A percentile compares a stretch with the other conserved stretches of the same genome.
Evolutionary conservation across 1,140 invertebrate species (phyloP).

Genomic region (Laupala kohalensis): DNA sequence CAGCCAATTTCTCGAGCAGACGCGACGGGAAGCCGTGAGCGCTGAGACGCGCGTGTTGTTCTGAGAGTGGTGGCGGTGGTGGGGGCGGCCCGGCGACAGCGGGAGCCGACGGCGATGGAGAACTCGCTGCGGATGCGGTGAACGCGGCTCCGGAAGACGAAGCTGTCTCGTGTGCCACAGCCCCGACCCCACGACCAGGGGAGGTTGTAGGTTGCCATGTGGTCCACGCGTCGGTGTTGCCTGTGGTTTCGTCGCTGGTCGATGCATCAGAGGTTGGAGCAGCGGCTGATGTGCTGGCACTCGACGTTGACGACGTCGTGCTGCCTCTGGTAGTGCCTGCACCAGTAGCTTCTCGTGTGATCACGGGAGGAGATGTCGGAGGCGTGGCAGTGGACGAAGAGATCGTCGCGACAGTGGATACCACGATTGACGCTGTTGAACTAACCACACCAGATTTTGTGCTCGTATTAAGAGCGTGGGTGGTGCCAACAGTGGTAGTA

Average conservation of each 20-base stretch:
- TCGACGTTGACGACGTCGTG: background rate
- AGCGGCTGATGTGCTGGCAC: background rate
- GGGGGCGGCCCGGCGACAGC: too few relatives aligned
- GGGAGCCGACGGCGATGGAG: background rate
- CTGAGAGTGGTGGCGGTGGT: background rate
- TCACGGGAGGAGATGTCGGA: background rate
- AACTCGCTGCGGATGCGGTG: too few relatives aligned
- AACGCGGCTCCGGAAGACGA: background rate
- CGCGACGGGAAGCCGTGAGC: conserved; percentile 20
- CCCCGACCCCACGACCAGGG: background rate
- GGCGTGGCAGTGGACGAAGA: background rate
- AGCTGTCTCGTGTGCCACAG: background rate
- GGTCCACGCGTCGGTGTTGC: background rate
- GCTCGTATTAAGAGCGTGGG: background rate
- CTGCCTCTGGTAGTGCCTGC: background rate
- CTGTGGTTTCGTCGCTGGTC: background rate
- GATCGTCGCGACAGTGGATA: too few relatives aligned
- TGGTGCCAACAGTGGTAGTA: background rate
- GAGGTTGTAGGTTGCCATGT: background rate
- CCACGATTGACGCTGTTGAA: background rate
- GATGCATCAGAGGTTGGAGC: background rate
- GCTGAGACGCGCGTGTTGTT: background rate
- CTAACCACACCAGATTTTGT: too few relatives aligned
- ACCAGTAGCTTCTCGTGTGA: background rate
- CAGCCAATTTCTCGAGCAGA: conserved; percentile 41